Evolutionary conservation across 2,888 invertebrate species (phyloP), one percentile per base, ranked within the genome.

Genomic region (Drosophila picticornis): DNA sequence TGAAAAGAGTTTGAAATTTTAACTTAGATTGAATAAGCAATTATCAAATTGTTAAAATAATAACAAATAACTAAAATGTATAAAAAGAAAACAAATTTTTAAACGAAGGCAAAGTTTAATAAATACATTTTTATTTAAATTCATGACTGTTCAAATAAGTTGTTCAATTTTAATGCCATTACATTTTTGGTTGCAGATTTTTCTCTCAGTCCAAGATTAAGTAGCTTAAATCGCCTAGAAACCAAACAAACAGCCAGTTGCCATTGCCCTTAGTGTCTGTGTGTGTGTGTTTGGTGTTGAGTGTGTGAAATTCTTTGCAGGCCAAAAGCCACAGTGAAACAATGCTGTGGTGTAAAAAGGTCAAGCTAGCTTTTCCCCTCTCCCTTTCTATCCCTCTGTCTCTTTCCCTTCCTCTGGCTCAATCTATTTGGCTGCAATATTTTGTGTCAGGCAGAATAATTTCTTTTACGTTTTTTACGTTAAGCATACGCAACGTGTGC

Each of bases 181-280:
- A 11, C 2, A 31, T 48, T 32, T n/a, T 4, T 2, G 10, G 22
- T 25, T 38, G 2, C 0, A 25, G 1, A 11, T 29, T 19, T 31
- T 75, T 60, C 38, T 22, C 22, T 56, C 48, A 66, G 80, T 80
- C 73, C 53, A 75, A 40, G 70, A 75, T 72, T 75, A 84, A 81
- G 82, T 73, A 66, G 70, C 70, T 79, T 52, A 77, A 83, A 81
- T 86, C 79, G 66, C 63, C 72, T 74, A 52, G 74, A 84, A 82
- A 80, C 90, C 76, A 77, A 69, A 65, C 71, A 70, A 72, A 53
- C 65, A 29, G 50, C 32, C 40, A 56, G 50, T 38, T 43, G 48
- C 38, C 52, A 36, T 65, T 64, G 46, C 46, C 46, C 32, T 38
- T 48, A 46, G 22, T 46, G 16, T 25, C 4, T 66, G 38, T 58